Base-by-base conservation (phyloP, 2,888 invertebrate genomes). In the Aspidapion aeneum region DNA sequence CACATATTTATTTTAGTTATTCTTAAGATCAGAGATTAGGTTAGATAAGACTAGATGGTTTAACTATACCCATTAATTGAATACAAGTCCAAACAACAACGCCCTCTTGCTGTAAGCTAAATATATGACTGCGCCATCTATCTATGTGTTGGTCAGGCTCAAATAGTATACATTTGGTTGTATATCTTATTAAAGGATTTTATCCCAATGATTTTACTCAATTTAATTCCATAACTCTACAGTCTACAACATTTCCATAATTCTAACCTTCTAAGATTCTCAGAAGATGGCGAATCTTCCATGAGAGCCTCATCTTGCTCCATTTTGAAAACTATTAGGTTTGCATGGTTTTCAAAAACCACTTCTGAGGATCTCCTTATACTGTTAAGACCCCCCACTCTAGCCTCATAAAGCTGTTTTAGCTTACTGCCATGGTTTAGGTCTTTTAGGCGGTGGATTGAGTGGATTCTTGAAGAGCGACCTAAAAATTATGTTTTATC, bases 251-350 rank as follows among this genome's bases (percentile, higher is more conserved):
- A n/a, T n/a, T n/a, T n/a, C n/a, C n/a, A n/a, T n/a, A n/a, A n/a
- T n/a, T n/a, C n/a, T n/a, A n/a, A 87, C 88, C 86, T 83, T 72
- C 89, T 80, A 57, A 87, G 74, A 73, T 86, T 84, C 71, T 89
- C 86, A 1, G 88, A 84, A 18, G 82, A 77, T 0, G 86, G 86
- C 71, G 84, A 84, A 72, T 89, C 84, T 68, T 87, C 85, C 88
- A 89, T 89, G 18, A 90, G 81, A 48, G 82, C 80, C 22, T 82
- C 81, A 69, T 88, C 86, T 74, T 85, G 83, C 72, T 87, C 87
- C 82, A 90, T 84, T 78, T 86, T 86, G 49, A 83, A 80, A 5
- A 87, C 86, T 68, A 90, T 88, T 69, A 84, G 80, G 61, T 84
- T 82, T 0, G 87, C 87, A 72, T 86, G 85, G 63, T 81, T 77